Conservation (phyloP, 2,888 invertebrate genomes). For the Luffia ferchaultella region DNA sequence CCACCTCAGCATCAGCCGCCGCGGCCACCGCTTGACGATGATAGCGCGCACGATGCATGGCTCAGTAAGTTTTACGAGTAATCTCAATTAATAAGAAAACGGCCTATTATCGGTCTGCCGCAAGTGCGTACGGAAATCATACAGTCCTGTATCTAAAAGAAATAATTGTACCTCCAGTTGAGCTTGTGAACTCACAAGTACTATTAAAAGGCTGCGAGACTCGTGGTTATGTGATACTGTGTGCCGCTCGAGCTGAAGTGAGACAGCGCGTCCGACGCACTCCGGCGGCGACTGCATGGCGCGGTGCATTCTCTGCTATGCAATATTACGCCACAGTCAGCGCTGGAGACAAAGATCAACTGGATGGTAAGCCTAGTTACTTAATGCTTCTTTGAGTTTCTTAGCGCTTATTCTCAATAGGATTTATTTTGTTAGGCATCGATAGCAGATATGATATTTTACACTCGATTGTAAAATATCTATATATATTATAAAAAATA, state of each 20-base stretch:
- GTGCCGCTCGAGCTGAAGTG: constrained; percentile 96
- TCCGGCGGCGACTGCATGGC: constrained; percentile 89
- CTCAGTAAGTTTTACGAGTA: constrained; percentile 70
- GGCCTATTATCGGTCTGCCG: no score
- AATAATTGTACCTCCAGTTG: constrained; percentile 61
- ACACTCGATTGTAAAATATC: no score
- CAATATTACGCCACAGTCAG: constrained; percentile 99
- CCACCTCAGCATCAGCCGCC: constrained; percentile 65
- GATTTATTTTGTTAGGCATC: no score
- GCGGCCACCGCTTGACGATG: constrained; percentile 87
- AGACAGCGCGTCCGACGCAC: constrained; percentile 90
- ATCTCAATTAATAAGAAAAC: no score
- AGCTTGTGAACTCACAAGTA: constrained; percentile 92
- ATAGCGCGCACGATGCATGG: constrained; percentile 94
- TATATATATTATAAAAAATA: no score
- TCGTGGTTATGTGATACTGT: constrained; percentile 95
- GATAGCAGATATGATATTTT: no score
- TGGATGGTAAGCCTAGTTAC: constrained; percentile 48
- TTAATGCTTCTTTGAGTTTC: not conserved
- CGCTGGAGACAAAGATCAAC: constrained; percentile 75
- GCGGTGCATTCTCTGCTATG: constrained; percentile 91
- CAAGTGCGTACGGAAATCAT: no score
- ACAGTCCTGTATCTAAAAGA: no score
- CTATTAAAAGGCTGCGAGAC: constrained; percentile 96
- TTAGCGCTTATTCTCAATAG: no score